These are phyloP conservation scores for Zosterops pallidus DNA, from an alignment of 2,113 vertebrate genomes.

Conservation along the genomic window DNA sequence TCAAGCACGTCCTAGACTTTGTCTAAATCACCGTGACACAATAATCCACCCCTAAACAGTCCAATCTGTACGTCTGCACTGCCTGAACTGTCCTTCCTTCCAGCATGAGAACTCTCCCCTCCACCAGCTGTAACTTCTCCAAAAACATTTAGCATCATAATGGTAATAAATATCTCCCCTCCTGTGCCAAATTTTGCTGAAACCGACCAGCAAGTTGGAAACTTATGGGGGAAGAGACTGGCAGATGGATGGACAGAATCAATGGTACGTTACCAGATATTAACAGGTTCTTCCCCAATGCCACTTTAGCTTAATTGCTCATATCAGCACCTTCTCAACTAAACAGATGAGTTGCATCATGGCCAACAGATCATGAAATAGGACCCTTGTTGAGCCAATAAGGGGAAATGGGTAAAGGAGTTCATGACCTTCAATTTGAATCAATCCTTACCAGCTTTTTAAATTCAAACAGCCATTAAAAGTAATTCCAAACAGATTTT, in stretches of 20 bases:
- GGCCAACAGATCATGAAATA: constrained; percentile 50
- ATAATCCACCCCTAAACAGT: not conserved
- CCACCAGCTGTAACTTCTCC: not conserved
- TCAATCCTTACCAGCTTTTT: constrained; percentile 50
- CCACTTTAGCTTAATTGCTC: constrained; percentile 37
- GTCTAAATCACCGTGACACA: not conserved
- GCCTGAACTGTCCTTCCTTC: not conserved
- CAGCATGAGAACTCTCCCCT: not conserved
- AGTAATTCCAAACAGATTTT: constrained; percentile 58
- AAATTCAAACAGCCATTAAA: constrained; percentile 52
- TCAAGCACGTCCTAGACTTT: not conserved
- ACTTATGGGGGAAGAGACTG: not conserved
- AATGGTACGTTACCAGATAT: not conserved
- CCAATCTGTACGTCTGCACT: rapidly evolving
- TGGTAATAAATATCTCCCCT: not conserved
- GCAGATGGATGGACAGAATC: constrained; percentile 4
- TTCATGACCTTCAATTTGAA: constrained; percentile 58
- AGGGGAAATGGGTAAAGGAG: constrained; percentile 32
- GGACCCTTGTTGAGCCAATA: constrained; percentile 26
- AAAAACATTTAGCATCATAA: not conserved
- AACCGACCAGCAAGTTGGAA: not conserved
- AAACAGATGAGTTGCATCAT: constrained; percentile 34
- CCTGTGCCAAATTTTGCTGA: not conserved
- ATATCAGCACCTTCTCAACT: constrained; percentile 40
- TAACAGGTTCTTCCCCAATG: constrained; percentile 14